Evolutionary conservation across 2,888 invertebrate genomes (phyloP), one percentile per base, ranked within the genome.

Genomic region (Theretra japonica): DNA sequence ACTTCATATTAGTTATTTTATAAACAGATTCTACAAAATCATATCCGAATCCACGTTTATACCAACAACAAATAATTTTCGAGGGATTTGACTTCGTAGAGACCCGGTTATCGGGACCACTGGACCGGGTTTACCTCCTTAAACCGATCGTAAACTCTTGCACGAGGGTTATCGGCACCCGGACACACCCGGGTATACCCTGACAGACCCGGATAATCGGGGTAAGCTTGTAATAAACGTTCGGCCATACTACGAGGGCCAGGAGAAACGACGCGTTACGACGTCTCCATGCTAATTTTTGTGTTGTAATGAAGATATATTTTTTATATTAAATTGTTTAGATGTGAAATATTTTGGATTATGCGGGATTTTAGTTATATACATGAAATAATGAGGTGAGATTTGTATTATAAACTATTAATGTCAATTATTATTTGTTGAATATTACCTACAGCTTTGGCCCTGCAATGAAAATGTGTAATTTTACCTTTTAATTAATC

Each of bases 121-220:
- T 48, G 60, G 30, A 15, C 50, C 30, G 70, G 65, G 25, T 33
- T 4, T 48, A 50, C 48, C 60, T 62, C 21, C 62, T 28, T 68
- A 41, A 71, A 65, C 65, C 70, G 70, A 62, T 71, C 70, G 65
- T 71, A 71, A 71, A 65, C 19, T 59, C 41, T 15, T 19, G 58
- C 17, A 65, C 70, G 33, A 62, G 23, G 58, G 65, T 65, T 56
- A 74, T 71, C 60, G 74, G 60, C 59, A 68, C 70, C 57, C 70
- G 68, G 70, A 71, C 65, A 59, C 57, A 62, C 53, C 41, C 68
- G 73, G 65, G 30, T 28, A 56, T 56, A 48, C 41, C 17, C 65
- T 48, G 23, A 11, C n/a, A 30, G 4, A 23, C 65, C 62, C 65
- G 48, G 65, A 48, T 65, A 48, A 65, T 65, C 65, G 6, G 48